Evolutionary conservation across 2,888 invertebrate species (phyloP).

Genomic region (Eupeodes latifasciatus): DNA sequence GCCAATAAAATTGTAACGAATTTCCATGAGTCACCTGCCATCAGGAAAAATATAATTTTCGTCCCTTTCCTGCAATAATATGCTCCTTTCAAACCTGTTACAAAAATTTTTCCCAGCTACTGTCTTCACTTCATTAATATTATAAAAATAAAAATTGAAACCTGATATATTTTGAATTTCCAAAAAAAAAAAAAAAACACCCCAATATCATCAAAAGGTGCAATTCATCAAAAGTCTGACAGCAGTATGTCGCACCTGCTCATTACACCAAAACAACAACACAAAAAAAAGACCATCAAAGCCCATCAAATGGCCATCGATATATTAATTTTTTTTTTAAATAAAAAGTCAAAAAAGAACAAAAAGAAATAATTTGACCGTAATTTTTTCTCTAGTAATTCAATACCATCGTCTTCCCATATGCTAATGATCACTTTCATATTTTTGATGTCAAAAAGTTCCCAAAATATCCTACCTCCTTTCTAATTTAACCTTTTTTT

Average conservation of each 20-base stretch:
- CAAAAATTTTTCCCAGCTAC: slow-evolving; percentile 26
- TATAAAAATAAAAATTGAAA: slow-evolving; percentile 26
- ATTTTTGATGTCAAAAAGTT: slow-evolving; percentile 22
- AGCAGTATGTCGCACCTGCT: slow-evolving; percentile 62
- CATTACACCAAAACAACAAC: background rate
- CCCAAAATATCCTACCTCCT: slow-evolving; percentile 40
- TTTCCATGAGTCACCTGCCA: background rate
- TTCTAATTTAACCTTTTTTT: slow-evolving; percentile 8
- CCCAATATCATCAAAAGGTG: slow-evolving; percentile 46
- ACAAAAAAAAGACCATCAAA: slow-evolving; percentile 17
- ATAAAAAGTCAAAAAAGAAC: slow-evolving; percentile 2
- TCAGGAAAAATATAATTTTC: no score
- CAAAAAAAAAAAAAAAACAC: background rate
- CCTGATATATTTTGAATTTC: background rate
- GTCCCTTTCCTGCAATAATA: background rate
- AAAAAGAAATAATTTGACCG: slow-evolving; percentile 9
- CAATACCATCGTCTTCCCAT: slow-evolving; percentile 57
- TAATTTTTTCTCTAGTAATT: slow-evolving; percentile 60
- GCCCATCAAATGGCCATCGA: slow-evolving; percentile 64
- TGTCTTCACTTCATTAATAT: slow-evolving; percentile 36
- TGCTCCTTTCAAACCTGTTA: background rate
- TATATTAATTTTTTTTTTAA: slow-evolving; percentile 17
- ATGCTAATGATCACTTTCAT: slow-evolving; percentile 68
- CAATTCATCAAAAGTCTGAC: slow-evolving; percentile 73
- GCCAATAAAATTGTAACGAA: no score